Percentiles rank a stretch among this genome's conserved stretches.
phyloP scores from a whole-genome alignment of 2,888 invertebrate genomes.

The Mesorhabditis spiculigera region DNA sequence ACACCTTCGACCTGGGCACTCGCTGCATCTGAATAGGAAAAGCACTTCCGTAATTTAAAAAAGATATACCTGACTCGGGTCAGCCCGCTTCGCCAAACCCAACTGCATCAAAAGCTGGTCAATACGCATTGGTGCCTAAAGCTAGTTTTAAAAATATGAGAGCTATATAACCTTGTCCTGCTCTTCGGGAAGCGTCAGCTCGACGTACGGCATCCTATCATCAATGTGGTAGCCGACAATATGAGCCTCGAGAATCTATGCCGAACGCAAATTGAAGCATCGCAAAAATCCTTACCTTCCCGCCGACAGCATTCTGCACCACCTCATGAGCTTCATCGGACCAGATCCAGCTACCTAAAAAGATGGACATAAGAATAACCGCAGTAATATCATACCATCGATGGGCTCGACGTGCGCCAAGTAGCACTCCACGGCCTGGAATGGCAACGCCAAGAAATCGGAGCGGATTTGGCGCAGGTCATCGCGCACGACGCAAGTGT shows the following conservation, averaged over 20 bases:
- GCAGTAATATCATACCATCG: slow-evolving; percentile 66
- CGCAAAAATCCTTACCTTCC: slow-evolving; percentile 17
- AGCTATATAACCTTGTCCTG: slow-evolving; percentile 11
- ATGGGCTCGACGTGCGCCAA: slow-evolving; percentile 82
- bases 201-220: slow-evolving; percentile 52
- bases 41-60: not conserved
- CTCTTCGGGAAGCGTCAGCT: slow-evolving; percentile 35
- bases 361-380: not conserved
- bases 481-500: slow-evolving; percentile 73
- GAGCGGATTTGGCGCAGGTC: slow-evolving; percentile 80
- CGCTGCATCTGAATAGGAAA: not conserved
- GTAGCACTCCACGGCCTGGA: slow-evolving; percentile 92
- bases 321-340: slow-evolving; percentile 37
- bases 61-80: slow-evolving; percentile 43
- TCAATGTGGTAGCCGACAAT: slow-evolving; percentile 47
- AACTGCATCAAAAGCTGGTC: slow-evolving; percentile 44
- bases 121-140: slow-evolving; percentile 43
- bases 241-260: slow-evolving; percentile 40
- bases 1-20: not conserved
- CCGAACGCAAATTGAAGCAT: not conserved
- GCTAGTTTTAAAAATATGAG: not conserved
- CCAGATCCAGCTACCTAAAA: slow-evolving; percentile 48
- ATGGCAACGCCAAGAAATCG: slow-evolving; percentile 88
- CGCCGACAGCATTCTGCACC: slow-evolving; percentile 19
- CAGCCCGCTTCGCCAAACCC: slow-evolving; percentile 52